Evolutionary conservation across 37 sponge, comb jelly and placozoan species (phyloP), one percentile per base, ranked within the genome.

Genomic region (Petrosia ficiformis): DNA sequence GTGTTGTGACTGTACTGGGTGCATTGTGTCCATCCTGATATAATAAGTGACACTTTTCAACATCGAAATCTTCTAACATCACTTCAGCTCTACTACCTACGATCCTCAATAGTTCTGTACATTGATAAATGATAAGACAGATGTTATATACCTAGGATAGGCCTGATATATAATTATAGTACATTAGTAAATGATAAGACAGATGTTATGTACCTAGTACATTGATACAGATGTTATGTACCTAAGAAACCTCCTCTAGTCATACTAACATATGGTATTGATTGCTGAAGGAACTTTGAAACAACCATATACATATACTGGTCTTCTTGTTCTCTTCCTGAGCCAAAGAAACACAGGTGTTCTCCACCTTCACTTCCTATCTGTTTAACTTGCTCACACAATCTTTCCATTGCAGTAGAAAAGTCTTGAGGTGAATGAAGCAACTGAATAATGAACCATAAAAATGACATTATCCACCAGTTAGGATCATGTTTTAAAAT

Each of bases 221-320:
- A 68, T n/a, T n/a, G n/a, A n/a, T n/a, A n/a, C n/a, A n/a, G n/a
- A n/a, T 64, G 25, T 26, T 2, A 72, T 82, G 36, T 34, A 91
- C 92, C 92, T 24, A 83, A 74, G 59, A 87, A 91, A 0, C 92
- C 92, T 19, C 94, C 94, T 24, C 80, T 72, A 19, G 88, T 88
- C 65, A 90, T 25, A 30, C 94, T 94, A 67, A 94, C 74, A 48
- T 90, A 87, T 42, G 86, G 86, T 29, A 71, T 73, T 29, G 74
- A 71, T 38, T 80, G 85, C 82, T 92, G 97, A 4, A 96, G 90
- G 87, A 96, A 93, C 72, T 93, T 87, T 26, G 97, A 91, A 10
- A 96, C 84, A 25, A 96, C 92, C 97, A 96, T 96, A 74, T 92
- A 84, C 16, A 90, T 73, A 52, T 84, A 84, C 65, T 93, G 97